Percentiles rank a stretch among this genome's conserved stretches.
Evolutionary conservation across 1,140 invertebrate species (phyloP).

Genomic region (Apis mellifera): DNA sequence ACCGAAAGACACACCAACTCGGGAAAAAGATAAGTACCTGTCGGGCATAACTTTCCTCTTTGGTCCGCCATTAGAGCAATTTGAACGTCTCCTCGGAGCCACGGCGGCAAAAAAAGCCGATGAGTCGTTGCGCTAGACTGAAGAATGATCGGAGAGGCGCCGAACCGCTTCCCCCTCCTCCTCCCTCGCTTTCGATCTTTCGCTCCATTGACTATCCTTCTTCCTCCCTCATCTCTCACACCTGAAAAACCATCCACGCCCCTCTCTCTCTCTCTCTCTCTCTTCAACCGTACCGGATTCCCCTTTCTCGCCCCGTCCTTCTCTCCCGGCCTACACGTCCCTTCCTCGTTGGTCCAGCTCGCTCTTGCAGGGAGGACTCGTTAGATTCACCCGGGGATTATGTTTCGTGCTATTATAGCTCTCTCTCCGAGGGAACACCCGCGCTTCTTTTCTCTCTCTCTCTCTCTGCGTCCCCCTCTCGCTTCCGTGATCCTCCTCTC

Average conservation of each 20-base stretch:
- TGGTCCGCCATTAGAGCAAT: conserved; percentile 77
- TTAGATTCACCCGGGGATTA: conserved; percentile 73
- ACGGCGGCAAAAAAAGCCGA: conserved; percentile 73
- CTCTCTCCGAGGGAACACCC: conserved; percentile 20
- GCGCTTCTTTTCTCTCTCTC: background rate
- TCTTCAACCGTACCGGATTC: background rate
- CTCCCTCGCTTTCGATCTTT: conserved; percentile 46
- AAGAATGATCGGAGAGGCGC: conserved; percentile 79
- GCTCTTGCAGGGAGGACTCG: conserved; percentile 65
- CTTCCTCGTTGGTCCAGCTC: conserved; percentile 34
- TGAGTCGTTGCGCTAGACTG: conserved; percentile 79
- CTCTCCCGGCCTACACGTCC: background rate
- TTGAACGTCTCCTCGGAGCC: conserved; percentile 73
- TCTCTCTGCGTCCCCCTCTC: background rate
- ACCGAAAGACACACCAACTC: conserved; percentile 39
- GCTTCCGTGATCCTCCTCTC: background rate
- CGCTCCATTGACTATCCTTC: conserved; percentile 32
- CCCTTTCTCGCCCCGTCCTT: background rate
- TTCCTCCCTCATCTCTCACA: conserved; percentile 37
- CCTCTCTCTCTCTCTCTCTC: background rate
- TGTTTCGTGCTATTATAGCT: conserved; percentile 72
- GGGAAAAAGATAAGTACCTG: conserved; percentile 73
- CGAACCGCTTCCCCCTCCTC: conserved; percentile 63
- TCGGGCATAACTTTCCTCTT: conserved; percentile 67
- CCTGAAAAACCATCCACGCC: conserved; percentile 13